Conservation (phyloP, 2,797 vertebrate species). For the Garrulus glandarius region DNA sequence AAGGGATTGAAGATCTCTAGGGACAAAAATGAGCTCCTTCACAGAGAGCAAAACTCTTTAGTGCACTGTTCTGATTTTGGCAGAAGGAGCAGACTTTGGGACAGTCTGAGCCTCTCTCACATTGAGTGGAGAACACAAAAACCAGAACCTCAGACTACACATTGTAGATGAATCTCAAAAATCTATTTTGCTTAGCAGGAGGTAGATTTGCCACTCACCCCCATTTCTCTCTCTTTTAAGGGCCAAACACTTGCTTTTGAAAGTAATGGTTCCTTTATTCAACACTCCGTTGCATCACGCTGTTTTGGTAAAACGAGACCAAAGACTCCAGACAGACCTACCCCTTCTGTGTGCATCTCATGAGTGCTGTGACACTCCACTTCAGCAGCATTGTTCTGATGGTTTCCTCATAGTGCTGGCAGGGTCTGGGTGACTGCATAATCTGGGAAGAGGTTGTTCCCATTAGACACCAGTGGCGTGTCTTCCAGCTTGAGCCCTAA, state of each 20-base stretch:
- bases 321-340: background rate
- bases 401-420: background rate
- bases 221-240: background rate
- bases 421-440: background rate
- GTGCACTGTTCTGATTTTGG: background rate
- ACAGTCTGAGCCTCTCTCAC: background rate
- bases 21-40: background rate
- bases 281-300: background rate
- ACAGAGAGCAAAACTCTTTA: background rate
- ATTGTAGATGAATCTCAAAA: background rate
- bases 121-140: background rate
- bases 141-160: background rate
- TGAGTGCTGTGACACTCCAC: background rate
- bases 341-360: fast-evolving
- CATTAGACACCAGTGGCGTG: fast-evolving
- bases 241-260: background rate
- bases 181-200: background rate
- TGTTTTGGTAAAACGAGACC: background rate
- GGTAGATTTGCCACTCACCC: background rate
- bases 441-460: background rate
- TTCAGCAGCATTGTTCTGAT: background rate
- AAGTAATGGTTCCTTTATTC: background rate
- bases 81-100: background rate
- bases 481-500: background rate
- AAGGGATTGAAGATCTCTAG: background rate